phyloP scores from a whole-genome alignment of 2,888 invertebrate genomes.

The Cryptosula pallasiana region DNA sequence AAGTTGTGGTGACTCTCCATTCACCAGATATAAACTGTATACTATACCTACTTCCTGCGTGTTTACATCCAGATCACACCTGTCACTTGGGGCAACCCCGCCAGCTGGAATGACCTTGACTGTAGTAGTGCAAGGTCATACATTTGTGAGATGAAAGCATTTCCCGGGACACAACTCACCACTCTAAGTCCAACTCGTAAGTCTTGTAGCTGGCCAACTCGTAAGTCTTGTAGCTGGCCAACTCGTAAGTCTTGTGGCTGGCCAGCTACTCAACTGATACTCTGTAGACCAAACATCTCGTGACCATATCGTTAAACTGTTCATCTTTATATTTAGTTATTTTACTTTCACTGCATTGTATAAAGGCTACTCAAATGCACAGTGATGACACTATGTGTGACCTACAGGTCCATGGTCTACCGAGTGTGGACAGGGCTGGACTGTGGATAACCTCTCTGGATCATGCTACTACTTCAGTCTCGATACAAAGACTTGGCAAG shows the following conservation, averaged over 20 bases:
- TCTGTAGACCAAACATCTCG: too few relatives aligned
- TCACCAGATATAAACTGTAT: too few relatives aligned
- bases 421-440: conserved; percentile 28
- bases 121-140: neutral
- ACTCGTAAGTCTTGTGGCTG: neutral
- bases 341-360: too few relatives aligned
- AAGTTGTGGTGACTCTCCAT: too few relatives aligned
- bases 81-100: neutral
- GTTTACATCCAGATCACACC: too few relatives aligned
- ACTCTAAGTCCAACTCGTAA: neutral
- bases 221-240: neutral
- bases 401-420: conserved; percentile 26
- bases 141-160: conserved; percentile 27
- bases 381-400: too few relatives aligned
- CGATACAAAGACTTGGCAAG: conserved; percentile 31
- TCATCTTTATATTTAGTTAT: too few relatives aligned
- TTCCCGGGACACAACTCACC: neutral
- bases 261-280: too few relatives aligned
- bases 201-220: neutral
- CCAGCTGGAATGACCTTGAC: conserved; percentile 13
- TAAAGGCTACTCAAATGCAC: too few relatives aligned
- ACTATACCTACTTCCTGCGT: too few relatives aligned
- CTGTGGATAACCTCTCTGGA: conserved; percentile 24
- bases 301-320: too few relatives aligned
- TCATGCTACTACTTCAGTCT: conserved; percentile 26